phyloP scores from a whole-genome alignment of 2,113 vertebrate genomes.

The Tetrao urogallus region DNA sequence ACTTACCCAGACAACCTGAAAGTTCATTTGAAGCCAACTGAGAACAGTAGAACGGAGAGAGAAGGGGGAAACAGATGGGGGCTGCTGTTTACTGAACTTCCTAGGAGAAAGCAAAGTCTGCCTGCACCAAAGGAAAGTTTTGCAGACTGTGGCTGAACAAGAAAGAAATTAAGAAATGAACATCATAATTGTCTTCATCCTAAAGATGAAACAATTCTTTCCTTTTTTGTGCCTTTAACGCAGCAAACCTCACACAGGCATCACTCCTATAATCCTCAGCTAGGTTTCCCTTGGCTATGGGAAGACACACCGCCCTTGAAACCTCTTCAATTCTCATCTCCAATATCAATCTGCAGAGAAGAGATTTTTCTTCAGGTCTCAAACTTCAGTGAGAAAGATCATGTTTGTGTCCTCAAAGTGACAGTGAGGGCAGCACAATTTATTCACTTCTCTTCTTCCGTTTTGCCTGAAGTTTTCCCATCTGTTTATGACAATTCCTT shows the following conservation, averaged over 20 bases:
- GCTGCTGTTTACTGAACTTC: background rate
- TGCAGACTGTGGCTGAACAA: background rate
- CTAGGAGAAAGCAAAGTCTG: background rate
- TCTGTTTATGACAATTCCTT: background rate
- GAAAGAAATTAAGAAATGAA: background rate
- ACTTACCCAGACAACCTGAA: background rate
- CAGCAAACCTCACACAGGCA: background rate
- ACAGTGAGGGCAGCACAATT: background rate
- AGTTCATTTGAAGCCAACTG: background rate
- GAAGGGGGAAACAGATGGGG: background rate
- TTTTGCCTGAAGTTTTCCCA: background rate
- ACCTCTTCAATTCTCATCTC: background rate
- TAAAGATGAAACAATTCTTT: background rate
- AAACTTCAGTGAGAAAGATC: background rate
- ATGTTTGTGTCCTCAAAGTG: background rate
- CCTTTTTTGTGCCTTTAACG: fast-evolving
- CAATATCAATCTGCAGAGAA: background rate
- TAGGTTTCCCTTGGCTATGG: background rate
- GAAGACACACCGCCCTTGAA: background rate
- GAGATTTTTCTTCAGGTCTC: background rate
- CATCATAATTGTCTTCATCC: background rate
- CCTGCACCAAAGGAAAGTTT: background rate
- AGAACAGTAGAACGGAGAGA: background rate
- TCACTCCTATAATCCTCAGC: background rate
- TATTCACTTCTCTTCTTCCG: background rate